Base-by-base conservation (phyloP, 2,113 vertebrate species). In the Perca fluviatilis region DNA sequence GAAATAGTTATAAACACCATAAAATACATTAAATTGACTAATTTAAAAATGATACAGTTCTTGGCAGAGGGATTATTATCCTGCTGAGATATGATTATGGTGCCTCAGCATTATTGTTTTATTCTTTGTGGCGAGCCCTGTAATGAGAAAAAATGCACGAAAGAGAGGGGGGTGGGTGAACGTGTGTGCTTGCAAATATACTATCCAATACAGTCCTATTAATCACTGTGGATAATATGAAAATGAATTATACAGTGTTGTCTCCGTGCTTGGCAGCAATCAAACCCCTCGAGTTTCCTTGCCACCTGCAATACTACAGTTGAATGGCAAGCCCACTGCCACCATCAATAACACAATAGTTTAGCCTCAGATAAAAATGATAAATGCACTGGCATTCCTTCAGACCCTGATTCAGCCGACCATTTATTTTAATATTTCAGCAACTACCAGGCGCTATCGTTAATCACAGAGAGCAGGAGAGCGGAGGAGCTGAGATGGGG, bases 341-440 rank as follows among this genome's bases (percentile, higher is more conserved):
- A 9, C 82, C 85, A 91, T 93, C 87, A 91, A 93, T 93, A 92
- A 90, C 86, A 86, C 83, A 87, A 87, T 86, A 91, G 90, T 92
- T 91, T 91, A 89, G 83, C 84, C 87, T 90, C 79, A 89, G 85
- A 91, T 88, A 90, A 87, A 89, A 87, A 91, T 90, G 89, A 91
- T 87, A 68, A 85, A 79, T 88, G 77, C 70, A 81, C 82, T 78
- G 80, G 76, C 88, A 80, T 85, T 88, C 80, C 83, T 92, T 89
- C 72, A 89, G 86, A 89, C 77, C 80, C 83, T 16, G 88, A 89
- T 92, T 91, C 87, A 90, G 88, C 82, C 73, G 68, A 77, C 87
- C 91, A 92, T 94, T 94, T 90, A 94, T 94, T 93, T 92, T 82
- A 94, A 94, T 93, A 93, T 93, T 93, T 93, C 87, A 87, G 86